Conservation (phyloP, 1,140 invertebrate species). For the Heliothis virescens region DNA sequence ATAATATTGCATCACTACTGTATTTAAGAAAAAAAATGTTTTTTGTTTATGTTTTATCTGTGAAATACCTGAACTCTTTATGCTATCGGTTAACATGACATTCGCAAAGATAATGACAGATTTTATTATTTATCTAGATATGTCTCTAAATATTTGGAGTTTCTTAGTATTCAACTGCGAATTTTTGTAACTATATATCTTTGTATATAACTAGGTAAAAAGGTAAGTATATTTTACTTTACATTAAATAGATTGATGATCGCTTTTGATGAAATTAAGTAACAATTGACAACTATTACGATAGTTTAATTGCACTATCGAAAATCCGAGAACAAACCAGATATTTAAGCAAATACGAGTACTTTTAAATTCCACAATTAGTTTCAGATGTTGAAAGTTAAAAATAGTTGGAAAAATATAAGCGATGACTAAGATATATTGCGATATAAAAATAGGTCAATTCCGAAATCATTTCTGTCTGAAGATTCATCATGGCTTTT, state of each 20-base stretch:
- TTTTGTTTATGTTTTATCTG: slow-evolving; percentile 37
- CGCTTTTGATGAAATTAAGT: no score
- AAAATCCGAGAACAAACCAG: no score
- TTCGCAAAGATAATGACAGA: slow-evolving; percentile 22
- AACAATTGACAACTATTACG: no score
- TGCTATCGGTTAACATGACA: slow-evolving; percentile 22
- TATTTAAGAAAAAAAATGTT: neutral
- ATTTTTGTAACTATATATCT: no score
- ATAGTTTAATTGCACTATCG: no score
- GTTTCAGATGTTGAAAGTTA: slow-evolving; percentile 14
- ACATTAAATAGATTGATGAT: no score
- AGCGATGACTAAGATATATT: slow-evolving; percentile 38
- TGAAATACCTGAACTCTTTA: slow-evolving; percentile 29
- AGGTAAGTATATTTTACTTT: no score
- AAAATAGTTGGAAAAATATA: slow-evolving; percentile 36
- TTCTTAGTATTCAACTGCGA: neutral
- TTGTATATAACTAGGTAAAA: no score
- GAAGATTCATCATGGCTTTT: neutral
- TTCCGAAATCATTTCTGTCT: neutral
- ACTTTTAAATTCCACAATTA: slow-evolving; percentile 29
- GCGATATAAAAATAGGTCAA: slow-evolving; percentile 37
- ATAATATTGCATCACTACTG: neutral
- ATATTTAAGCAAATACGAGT: neutral
- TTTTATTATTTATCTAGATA: slow-evolving; percentile 17
- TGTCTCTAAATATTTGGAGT: neutral